Evolutionary conservation across 2,797 vertebrate species (phyloP).

Genomic region (Manis pentadactyla): DNA sequence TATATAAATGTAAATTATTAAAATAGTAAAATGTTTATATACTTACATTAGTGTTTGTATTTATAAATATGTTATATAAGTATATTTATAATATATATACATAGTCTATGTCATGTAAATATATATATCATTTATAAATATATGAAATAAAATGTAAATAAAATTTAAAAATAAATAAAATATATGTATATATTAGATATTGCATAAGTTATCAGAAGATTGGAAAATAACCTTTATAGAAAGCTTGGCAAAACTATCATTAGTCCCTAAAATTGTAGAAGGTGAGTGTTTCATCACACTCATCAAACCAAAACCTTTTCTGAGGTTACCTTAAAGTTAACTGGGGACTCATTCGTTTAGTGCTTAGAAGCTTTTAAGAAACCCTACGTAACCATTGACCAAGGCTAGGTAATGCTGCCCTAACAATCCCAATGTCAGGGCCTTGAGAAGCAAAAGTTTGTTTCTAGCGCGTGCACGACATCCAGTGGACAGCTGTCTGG

Average conservation of each 20-base stretch:
- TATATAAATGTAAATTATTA: no score
- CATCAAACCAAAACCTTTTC: neutral
- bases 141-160: no score
- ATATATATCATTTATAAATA: no score
- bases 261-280: neutral
- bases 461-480: neutral
- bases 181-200: neutral
- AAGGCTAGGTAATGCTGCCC: neutral
- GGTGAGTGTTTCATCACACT: neutral
- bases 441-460: neutral
- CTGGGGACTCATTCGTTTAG: neutral
- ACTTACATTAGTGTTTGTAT: no score
- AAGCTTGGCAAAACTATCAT: constrained; percentile 6
- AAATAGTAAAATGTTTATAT: no score
- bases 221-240: neutral
- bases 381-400: neutral
- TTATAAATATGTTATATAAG: no score
- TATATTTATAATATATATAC: no score
- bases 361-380: neutral
- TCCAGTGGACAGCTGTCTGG: neutral
- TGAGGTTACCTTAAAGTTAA: neutral
- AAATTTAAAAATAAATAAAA: no score
- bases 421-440: neutral
- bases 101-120: no score
- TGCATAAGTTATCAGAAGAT: neutral